Percentiles rank a stretch among this genome's conserved stretches.
Conservation (phyloP, 2,888 invertebrate genomes). For the Ferdinandea cuprea region DNA sequence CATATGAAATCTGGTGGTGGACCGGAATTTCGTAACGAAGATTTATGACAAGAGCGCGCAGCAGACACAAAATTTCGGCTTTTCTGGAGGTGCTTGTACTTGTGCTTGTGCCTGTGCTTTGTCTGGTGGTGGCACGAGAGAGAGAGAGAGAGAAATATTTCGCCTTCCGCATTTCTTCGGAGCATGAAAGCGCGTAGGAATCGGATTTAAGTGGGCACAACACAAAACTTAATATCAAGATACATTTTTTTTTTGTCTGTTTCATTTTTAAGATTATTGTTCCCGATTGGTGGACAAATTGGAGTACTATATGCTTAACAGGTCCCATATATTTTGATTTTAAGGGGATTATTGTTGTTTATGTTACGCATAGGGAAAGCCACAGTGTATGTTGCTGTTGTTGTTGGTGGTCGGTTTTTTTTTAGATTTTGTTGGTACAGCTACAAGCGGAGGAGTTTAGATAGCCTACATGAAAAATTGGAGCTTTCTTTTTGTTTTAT, state of each 20-base stretch:
- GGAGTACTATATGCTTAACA: slow-evolving; percentile 38
- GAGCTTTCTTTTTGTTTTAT: slow-evolving; percentile 1
- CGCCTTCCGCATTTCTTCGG: slow-evolving; percentile 32
- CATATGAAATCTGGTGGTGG: slow-evolving; percentile 8
- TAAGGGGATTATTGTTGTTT: slow-evolving; percentile 39
- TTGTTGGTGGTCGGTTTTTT: too few relatives aligned
- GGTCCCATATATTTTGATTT: slow-evolving; percentile 45
- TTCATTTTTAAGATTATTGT: slow-evolving; percentile 30
- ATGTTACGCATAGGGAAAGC: slow-evolving; percentile 11
- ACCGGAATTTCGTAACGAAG: slow-evolving; percentile 72
- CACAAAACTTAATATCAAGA: slow-evolving; percentile 43
- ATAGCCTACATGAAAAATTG: neutral
- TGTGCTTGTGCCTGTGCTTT: too few relatives aligned
- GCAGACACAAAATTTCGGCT: slow-evolving; percentile 33
- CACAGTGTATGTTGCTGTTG: too few relatives aligned
- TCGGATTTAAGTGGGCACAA: slow-evolving; percentile 52
- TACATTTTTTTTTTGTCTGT: slow-evolving; percentile 22
- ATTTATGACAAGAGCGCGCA: slow-evolving; percentile 56
- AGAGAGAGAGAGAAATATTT: slow-evolving; percentile 24
- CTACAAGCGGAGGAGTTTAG: slow-evolving; percentile 19
- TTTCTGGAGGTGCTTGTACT: slow-evolving; percentile 1
- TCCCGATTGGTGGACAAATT: slow-evolving; percentile 58
- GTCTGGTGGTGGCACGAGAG: neutral
- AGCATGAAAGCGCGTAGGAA: slow-evolving; percentile 37
- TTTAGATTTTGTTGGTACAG: neutral